Base-by-base conservation (phyloP, 2,888 invertebrate genomes). In the Lasioglossum villosulum region DNA sequence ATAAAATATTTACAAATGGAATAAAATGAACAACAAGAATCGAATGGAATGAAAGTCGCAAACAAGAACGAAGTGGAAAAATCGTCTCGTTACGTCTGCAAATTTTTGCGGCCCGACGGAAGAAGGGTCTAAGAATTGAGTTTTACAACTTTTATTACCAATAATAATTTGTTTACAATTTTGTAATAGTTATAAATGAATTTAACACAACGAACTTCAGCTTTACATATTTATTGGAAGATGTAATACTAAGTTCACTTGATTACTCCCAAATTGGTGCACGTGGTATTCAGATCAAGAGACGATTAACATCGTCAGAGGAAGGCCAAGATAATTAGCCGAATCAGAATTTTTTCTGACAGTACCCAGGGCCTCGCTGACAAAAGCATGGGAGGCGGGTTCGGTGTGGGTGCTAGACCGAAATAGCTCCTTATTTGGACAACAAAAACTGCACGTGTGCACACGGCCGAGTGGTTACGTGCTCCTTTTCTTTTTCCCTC, bases 351-450 rank as follows among this genome's bases (percentile, higher is more conserved):
- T 23, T 68, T 37, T 68, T 37, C 37, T 37, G 19, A 1, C 23
- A 23, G 37, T 23, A 5, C 10, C 68, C 37, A 52, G 52, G 23
- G 37, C 37, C 10, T 34, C 23, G 23, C 37, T n/a, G 68, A 68
- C 37, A 10, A 68, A 68, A 37, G 37, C 12, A 10, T 8, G 8
- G 14, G 12, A 63, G 37, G 37, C 6, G 6, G 6, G 27, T 30
- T 27, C 23, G 66, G 2, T 6, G 42, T 12, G 42, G 66, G 34
- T 48, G 66, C 76, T 48, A 72, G 30, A 72, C 30, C 12, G 73
- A 68, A 45, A 80, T 56, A 56, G 56, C 71, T 23, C 56, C 52
- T 74, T 82, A 45, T 80, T 80, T 45, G 68, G 73, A 16, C 68
- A 56, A 42, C 73, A 37, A 48, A 63, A 39, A 52, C 23, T 68